Percentiles rank a stretch among this genome's conserved stretches.
Conservation (phyloP, 2,888 invertebrate genomes). For the Brenthis daphne region DNA sequence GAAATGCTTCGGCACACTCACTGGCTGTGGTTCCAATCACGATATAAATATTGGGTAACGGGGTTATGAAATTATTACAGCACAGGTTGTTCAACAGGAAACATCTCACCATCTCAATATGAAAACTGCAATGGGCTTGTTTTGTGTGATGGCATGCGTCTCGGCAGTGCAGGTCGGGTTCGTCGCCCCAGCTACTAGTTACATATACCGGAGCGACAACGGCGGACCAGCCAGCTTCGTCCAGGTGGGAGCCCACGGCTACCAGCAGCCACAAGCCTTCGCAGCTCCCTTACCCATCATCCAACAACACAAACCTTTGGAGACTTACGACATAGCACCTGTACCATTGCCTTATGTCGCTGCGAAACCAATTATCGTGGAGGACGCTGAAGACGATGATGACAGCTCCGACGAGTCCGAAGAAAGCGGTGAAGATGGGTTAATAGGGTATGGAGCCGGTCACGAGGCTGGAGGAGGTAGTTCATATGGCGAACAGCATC, state of each 20-base stretch:
- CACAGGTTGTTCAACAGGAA: conserved; percentile 57
- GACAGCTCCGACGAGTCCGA: conserved; percentile 54
- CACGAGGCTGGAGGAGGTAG: conserved; percentile 73
- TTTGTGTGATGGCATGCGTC: conserved; percentile 55
- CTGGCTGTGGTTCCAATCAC: conserved; percentile 65
- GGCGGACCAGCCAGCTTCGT: conserved; percentile 74
- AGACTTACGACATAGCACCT: conserved; percentile 61
- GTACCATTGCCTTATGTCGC: conserved; percentile 67
- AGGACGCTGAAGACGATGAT: conserved; percentile 63
- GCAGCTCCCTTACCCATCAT: conserved; percentile 57
- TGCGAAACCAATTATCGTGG: conserved; percentile 58
- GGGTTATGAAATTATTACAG: conserved; percentile 71
- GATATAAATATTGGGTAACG: conserved; percentile 79
- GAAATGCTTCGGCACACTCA: conserved; percentile 66
- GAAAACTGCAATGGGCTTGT: conserved; percentile 57
- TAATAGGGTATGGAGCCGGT: conserved; percentile 45
- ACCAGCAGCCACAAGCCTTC: conserved; percentile 60
- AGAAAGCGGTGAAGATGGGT: conserved; percentile 40
- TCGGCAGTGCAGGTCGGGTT: conserved; percentile 65
- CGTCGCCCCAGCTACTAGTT: conserved; percentile 78
- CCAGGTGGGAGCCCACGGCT: conserved; percentile 64
- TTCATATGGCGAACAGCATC: conserved; percentile 72
- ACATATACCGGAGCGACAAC: conserved; percentile 78
- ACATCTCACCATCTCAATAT: conserved; percentile 73
- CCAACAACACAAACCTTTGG: conserved; percentile 55